These are phyloP conservation scores for Darevskia mixta DNA, from an alignment of 2,797 vertebrate genomes.

Conservation along the genomic window DNA sequence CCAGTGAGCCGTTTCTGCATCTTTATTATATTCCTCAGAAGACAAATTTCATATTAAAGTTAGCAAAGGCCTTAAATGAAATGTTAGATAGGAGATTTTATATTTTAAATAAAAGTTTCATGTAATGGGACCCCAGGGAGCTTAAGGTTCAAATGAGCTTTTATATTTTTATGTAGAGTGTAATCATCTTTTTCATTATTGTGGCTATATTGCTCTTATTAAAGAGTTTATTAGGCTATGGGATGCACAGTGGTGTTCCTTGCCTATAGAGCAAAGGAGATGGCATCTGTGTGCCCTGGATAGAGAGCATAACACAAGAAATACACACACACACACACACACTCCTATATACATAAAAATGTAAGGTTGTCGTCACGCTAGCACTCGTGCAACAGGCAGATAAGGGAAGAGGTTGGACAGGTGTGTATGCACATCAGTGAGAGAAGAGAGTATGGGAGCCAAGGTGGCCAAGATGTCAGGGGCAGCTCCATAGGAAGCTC, in stretches of 20 bases:
- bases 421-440: no score
- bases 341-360: background rate
- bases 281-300: background rate
- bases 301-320: background rate
- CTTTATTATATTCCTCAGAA: slow-evolving; percentile 70
- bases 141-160: slow-evolving; percentile 83
- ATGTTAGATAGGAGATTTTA: slow-evolving; percentile 71
- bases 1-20: slow-evolving; percentile 42
- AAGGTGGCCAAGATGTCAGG: no score
- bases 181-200: slow-evolving; percentile 83
- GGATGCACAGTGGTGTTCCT: slow-evolving; percentile 71
- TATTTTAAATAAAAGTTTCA: slow-evolving; percentile 80
- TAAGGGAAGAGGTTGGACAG: no score
- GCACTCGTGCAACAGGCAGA: no score
- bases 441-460: no score
- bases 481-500: no score
- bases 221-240: slow-evolving; percentile 80
- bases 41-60: slow-evolving; percentile 74
- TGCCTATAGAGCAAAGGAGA: slow-evolving; percentile 68
- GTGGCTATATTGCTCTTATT: slow-evolving; percentile 80
- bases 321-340: background rate
- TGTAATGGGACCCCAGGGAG: slow-evolving; percentile 79
- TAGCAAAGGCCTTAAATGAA: slow-evolving; percentile 72
- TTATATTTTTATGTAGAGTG: slow-evolving; percentile 84
- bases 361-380: background rate